phyloP scores from a whole-genome alignment of 2,797 vertebrate genomes.

The Odontamblyopus rebecca region DNA sequence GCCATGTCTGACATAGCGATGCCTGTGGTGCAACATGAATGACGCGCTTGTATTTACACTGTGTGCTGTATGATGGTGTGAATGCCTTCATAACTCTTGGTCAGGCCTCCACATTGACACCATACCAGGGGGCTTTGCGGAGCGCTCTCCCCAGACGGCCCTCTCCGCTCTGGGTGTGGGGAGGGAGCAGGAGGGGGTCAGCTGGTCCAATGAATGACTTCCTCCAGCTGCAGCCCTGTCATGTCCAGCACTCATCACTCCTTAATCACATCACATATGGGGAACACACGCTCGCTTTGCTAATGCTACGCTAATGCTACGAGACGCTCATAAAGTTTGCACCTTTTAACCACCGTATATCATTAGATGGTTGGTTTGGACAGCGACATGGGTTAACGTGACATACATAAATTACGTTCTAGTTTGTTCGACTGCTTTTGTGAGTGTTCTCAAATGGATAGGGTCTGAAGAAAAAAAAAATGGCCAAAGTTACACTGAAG shows the following conservation, averaged over 20 bases:
- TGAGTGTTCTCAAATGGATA: not conserved
- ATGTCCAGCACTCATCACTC: conserved; percentile 55
- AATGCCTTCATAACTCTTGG: conserved; percentile 45
- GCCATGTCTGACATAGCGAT: conserved; percentile 39
- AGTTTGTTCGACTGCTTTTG: no score
- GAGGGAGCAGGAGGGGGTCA: conserved; percentile 52
- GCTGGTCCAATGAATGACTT: conserved; percentile 70
- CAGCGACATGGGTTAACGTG: not conserved
- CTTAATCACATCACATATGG: conserved; percentile 50
- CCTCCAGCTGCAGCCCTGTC: conserved; percentile 67
- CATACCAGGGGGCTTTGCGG: conserved; percentile 66
- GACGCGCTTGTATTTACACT: conserved; percentile 34
- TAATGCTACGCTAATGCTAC: conserved; percentile 8
- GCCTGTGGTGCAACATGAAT: conserved; percentile 38
- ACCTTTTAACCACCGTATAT: conserved; percentile 1
- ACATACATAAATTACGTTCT: not conserved
- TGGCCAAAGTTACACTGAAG: not conserved
- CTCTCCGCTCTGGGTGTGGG: conserved; percentile 25
- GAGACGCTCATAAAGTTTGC: conserved; percentile 11
- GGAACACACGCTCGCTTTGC: conserved; percentile 21
- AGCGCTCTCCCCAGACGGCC: conserved; percentile 40
- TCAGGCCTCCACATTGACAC: conserved; percentile 54
- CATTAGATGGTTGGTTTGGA: not conserved
- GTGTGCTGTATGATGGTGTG: conserved; percentile 45
- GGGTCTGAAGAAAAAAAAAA: not conserved